These are phyloP conservation scores for Achlya flavicornis DNA, from an alignment of 2,888 invertebrate genomes.

Conservation along the genomic window DNA sequence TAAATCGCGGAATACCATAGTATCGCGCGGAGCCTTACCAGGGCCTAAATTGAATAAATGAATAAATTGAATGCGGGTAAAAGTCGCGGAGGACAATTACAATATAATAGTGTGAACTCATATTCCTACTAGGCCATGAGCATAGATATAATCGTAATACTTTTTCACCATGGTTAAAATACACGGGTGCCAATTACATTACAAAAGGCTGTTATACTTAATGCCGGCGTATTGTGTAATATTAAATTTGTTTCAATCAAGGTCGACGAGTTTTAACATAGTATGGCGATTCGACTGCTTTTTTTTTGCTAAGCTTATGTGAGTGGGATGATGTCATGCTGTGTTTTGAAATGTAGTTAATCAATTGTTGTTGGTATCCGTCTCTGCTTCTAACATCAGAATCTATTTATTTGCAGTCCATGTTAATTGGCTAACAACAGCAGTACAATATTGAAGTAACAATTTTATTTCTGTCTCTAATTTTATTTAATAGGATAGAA, in stretches of 20 bases:
- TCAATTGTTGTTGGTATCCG: background rate
- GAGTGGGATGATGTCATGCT: constrained; percentile 7
- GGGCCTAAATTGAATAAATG: too few species aligned
- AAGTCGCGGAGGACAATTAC: too few species aligned
- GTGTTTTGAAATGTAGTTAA: background rate
- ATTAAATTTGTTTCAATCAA: constrained; percentile 8
- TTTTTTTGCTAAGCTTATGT: constrained; percentile 8
- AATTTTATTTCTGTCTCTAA: too few species aligned
- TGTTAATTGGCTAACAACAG: too few species aligned
- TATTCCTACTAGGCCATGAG: too few species aligned
- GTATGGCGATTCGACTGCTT: constrained; percentile 7
- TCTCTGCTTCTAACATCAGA: background rate
- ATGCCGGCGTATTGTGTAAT: background rate
- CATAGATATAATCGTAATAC: too few species aligned
- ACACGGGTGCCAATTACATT: background rate
- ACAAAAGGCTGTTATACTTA: background rate
- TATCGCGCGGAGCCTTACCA: too few species aligned
- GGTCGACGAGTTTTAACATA: background rate
- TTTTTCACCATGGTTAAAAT: too few species aligned
- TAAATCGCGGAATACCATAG: too few species aligned
- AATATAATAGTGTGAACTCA: too few species aligned
- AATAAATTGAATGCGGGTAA: background rate
- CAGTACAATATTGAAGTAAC: too few species aligned
- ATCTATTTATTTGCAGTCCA: background rate
- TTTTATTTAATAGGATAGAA: background rate